phyloP scores from a whole-genome alignment of 2,888 invertebrate genomes.

The Leptinotarsa juncta region DNA sequence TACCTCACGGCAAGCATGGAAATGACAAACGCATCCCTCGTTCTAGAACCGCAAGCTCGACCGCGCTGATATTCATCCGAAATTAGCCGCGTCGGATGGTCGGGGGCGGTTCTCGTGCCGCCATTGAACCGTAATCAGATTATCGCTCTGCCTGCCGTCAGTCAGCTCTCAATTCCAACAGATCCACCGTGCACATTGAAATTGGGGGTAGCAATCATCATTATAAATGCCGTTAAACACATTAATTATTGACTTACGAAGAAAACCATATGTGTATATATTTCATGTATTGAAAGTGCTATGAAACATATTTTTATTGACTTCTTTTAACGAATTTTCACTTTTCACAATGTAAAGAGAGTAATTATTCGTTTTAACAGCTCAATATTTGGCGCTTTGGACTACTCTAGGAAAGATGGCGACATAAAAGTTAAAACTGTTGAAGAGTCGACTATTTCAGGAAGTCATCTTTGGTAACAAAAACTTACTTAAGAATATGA shows the following conservation, averaged over 20 bases:
- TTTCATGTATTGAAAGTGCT: too few relatives aligned
- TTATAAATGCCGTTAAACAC: background rate
- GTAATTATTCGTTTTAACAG: too few relatives aligned
- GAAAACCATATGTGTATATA: too few relatives aligned
- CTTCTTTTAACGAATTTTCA: too few relatives aligned
- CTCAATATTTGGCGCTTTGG: too few relatives aligned
- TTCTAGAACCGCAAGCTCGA: conserved; percentile 32
- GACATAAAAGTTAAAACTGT: too few relatives aligned
- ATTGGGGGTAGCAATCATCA: background rate
- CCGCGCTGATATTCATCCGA: conserved; percentile 36
- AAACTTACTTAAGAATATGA: too few relatives aligned
- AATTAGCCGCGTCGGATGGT: conserved; percentile 41
- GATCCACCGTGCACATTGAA: conserved; percentile 4
- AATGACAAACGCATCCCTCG: conserved; percentile 16
- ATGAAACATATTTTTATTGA: too few relatives aligned
- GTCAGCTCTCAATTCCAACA: conserved; percentile 10
- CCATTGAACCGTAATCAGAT: conserved; percentile 50
- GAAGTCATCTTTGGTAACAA: too few relatives aligned
- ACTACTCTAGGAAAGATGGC: too few relatives aligned
- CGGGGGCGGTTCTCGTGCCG: conserved; percentile 40
- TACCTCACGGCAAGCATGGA: background rate
- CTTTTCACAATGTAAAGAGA: too few relatives aligned
- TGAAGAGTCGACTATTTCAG: too few relatives aligned
- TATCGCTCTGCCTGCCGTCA: conserved; percentile 36
- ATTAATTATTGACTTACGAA: background rate